Evolutionary conservation across 2,888 invertebrate genomes (phyloP), one percentile per base, ranked within the genome.

Genomic region (Limnephilus rhombicus): DNA sequence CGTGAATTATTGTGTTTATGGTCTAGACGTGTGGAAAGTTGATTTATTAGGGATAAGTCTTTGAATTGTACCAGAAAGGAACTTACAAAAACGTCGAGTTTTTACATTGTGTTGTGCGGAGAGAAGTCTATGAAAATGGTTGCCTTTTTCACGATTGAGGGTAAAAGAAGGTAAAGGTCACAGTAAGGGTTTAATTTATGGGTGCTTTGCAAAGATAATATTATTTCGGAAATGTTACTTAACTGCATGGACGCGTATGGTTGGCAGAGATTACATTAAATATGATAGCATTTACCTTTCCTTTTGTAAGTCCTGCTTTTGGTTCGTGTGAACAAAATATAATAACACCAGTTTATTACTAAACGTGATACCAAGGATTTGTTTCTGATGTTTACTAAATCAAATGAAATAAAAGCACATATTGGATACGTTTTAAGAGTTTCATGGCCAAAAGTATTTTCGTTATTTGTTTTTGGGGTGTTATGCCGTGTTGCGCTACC

Each of bases 1-100:
- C 24, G 9, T 68, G 68, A 68, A 68, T 68, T 68, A 68, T 68
- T 68, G 68, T 68, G 68, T 68, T 68, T 68, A 68, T 68, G 68
- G 68, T 68, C 68, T 68, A 68, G 68, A 68, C 68, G 68, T 68
- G 68, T 68, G n/a, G 68, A 68, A 68, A 68, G 68, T 68, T 68
- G 68, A 68, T 68, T 68, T 68, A 68, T 68, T 68, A 68, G 68
- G 68, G 68, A 68, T 68, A n/a, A 68, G 2, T 68, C 68, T 68
- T 68, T 68, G 68, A 68, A 68, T 68, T 24, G 68, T 24, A 68
- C 68, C 4, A 68, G 24, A 68, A 53, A 68, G 24, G n/a, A 68
- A 24, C 68, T 68, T 24, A 68, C 24, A 68, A 68, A 68, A 68
- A 68, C 24, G n/a, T 68, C 2, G 68, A 68, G 24, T 68, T 68